These are phyloP conservation scores for Nothocercus nigrocapillus DNA, from an alignment of 2,113 vertebrate species.

Conservation along the genomic window DNA sequence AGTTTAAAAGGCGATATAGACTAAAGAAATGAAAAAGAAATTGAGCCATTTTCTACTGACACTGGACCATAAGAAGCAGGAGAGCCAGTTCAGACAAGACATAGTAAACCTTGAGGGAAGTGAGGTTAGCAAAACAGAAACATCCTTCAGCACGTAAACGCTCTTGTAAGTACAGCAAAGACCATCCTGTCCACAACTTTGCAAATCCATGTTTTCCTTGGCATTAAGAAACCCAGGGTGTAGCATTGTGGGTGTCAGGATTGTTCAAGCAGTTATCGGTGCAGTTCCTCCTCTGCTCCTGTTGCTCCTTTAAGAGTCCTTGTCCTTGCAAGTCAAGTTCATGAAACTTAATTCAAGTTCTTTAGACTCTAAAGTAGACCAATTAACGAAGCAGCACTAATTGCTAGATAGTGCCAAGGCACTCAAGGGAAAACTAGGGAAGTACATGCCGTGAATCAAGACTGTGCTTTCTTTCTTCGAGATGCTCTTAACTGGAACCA, in stretches of 20 bases:
- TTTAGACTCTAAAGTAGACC: neutral
- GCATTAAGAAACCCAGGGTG: neutral
- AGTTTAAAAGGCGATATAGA: neutral
- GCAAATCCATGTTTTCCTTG: neutral
- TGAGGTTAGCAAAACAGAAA: neutral
- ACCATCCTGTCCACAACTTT: neutral
- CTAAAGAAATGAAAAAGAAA: neutral
- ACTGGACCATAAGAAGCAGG: neutral
- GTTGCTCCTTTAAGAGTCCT: slow-evolving; percentile 18
- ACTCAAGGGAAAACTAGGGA: neutral
- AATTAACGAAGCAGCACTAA: slow-evolving; percentile 55
- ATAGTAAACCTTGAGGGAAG: neutral
- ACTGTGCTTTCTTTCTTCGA: neutral
- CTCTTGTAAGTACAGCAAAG: neutral
- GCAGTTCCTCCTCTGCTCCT: neutral
- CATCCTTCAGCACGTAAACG: neutral
- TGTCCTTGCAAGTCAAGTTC: slow-evolving; percentile 4
- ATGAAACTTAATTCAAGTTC: neutral
- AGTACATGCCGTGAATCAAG: neutral
- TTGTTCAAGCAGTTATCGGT: neutral
- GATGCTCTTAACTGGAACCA: neutral
- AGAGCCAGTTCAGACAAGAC: neutral
- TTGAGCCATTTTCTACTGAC: neutral
- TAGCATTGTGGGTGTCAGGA: neutral
- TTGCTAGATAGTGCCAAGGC: neutral